Evolutionary conservation across 2,888 invertebrate genomes (phyloP), one percentile per base, ranked within the genome.

Genomic region (Altica lythri): DNA sequence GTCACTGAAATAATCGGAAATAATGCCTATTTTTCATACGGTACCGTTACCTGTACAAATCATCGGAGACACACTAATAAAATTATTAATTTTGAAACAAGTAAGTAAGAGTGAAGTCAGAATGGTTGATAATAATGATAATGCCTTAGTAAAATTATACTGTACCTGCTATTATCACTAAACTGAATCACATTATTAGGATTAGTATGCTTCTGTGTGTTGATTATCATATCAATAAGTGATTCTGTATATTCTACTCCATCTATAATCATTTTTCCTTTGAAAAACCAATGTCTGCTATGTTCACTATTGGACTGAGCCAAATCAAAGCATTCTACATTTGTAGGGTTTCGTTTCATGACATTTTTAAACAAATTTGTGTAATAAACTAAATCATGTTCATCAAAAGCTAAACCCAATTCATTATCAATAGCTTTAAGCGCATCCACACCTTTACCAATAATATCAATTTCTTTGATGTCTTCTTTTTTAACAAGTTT

Each of bases 251-350:
- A 78, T 69, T 88, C 85, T 64, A 84, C 77, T 0, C 90, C 93
- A 78, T 97, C 91, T 40, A 96, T 80, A 42, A 92, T 76, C 79
- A 95, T 86, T 70, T 86, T 85, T 0, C 96, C 96, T 80, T 92
- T 92, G 77, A 98, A 98, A 79, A 98, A 98, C 98, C 98, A 98
- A 80, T 99, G 98, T 3, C 98, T 83, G 57, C 95, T 95, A 76
- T 99, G 98, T 75, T 99, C 98, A 75, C 96, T 95, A 75, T 97
- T 97, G 19, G 95, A 95, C 77, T 99, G 98, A 2, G 98, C 98
- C 64, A 98, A 83, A 79, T 98, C 98, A 78, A 98, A 97, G 68
- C 96, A 88, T 75, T 99, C 98, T 0, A 98, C 96, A 72, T 92
- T 95, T 0, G 97, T 97, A 13, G 98, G 98, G 78, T 98, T 92